Evolutionary conservation across 2,113 vertebrate species (phyloP).

Genomic region (Ia io): DNA sequence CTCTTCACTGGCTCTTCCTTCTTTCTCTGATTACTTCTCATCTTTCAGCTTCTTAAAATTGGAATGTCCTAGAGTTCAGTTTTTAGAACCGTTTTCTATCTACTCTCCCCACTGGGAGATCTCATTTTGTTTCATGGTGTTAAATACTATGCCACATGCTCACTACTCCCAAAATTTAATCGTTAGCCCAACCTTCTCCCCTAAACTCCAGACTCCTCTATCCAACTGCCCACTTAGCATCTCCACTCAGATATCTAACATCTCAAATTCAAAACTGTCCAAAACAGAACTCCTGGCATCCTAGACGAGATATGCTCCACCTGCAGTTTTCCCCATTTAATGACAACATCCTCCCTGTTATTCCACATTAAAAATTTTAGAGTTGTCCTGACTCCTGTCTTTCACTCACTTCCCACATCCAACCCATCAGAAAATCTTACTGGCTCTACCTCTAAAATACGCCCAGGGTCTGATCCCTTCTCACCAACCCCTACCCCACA

Average conservation of each 20-base stretch:
- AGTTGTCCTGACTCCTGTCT: background rate
- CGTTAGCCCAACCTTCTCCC: background rate
- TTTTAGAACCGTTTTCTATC: background rate
- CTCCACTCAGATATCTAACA: background rate
- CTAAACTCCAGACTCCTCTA: too few species aligned
- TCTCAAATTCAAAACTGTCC: background rate
- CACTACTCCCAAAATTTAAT: background rate
- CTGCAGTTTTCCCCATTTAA: background rate
- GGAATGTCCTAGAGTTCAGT: background rate
- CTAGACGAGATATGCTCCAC: background rate
- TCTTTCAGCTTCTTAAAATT: background rate
- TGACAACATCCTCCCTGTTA: background rate
- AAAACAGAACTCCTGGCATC: background rate
- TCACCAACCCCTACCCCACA: background rate
- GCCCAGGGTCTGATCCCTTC: background rate
- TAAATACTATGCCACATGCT: background rate
- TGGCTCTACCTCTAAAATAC: background rate
- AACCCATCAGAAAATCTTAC: background rate
- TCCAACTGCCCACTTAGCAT: background rate
- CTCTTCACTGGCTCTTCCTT: background rate
- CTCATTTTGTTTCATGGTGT: background rate
- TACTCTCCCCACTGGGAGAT: background rate
- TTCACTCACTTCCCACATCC: background rate
- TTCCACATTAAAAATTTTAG: background rate
- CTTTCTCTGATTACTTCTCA: background rate